These are phyloP conservation scores for Falco columbarius DNA, from an alignment of 2,797 vertebrate genomes.

Conservation along the genomic window DNA sequence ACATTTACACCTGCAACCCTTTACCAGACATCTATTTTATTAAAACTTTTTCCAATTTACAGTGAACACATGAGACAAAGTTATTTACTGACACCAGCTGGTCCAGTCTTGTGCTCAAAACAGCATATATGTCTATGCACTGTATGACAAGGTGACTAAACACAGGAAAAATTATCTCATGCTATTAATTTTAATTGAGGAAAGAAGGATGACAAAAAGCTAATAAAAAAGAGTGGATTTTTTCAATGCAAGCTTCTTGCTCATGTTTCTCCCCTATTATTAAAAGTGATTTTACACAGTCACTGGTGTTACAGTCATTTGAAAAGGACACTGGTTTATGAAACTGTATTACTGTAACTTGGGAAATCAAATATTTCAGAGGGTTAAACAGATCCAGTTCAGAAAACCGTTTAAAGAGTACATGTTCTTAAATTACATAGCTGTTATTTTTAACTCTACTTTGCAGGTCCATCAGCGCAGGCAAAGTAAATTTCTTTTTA, in stretches of 20 bases:
- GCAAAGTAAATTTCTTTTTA: not conserved
- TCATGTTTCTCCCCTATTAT: not conserved
- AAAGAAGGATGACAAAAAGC: not conserved
- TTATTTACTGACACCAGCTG: not conserved
- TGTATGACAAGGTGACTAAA: not conserved
- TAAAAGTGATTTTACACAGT: constrained; percentile 1
- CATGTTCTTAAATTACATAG: not conserved
- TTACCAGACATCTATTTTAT: not conserved
- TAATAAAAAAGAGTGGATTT: not conserved
- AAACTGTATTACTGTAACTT: constrained; percentile 23
- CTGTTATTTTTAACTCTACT: constrained; percentile 35
- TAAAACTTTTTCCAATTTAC: not conserved
- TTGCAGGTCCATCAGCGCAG: not conserved
- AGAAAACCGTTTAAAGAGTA: constrained; percentile 16
- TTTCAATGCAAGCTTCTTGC: not conserved
- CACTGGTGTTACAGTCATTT: not conserved
- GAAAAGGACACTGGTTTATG: constrained; percentile 56
- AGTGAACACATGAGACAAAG: not conserved
- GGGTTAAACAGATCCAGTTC: constrained; percentile 1
- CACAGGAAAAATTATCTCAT: not conserved
- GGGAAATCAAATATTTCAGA: constrained; percentile 43
- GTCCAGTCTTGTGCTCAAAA: not conserved
- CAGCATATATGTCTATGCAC: fast-evolving
- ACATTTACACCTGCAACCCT: not conserved
- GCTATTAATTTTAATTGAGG: not conserved